Evolutionary conservation across 2,888 invertebrate species (phyloP).

Genomic region (Vesta saturnalis): DNA sequence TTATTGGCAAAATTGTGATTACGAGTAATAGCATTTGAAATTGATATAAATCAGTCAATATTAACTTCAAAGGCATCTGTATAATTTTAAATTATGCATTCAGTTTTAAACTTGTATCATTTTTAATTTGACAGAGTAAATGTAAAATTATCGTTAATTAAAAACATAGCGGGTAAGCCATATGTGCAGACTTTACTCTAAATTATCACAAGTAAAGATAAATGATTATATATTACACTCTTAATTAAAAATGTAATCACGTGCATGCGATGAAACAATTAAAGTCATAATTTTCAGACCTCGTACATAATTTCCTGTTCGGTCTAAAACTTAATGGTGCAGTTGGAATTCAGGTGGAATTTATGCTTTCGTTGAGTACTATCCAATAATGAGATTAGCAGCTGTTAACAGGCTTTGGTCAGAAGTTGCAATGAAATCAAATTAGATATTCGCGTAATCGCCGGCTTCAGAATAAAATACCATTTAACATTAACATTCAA

Average conservation of each 20-base stretch:
- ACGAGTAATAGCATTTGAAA: too few relatives aligned
- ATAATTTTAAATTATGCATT: too few relatives aligned
- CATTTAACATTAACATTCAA: neutral
- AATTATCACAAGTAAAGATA: neutral
- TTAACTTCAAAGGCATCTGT: too few relatives aligned
- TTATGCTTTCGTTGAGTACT: constrained; percentile 12
- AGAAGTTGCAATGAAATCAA: constrained; percentile 10
- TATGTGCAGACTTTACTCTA: neutral
- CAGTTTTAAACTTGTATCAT: too few relatives aligned
- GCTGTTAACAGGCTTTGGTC: constrained; percentile 13
- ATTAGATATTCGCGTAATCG: constrained; percentile 9
- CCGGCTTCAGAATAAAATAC: neutral
- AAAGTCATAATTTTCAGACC: constrained; percentile 13
- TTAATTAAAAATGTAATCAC: constrained; percentile 15
- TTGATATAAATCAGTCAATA: too few relatives aligned
- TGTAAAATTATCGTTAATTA: neutral
- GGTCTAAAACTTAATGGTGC: constrained; percentile 14
- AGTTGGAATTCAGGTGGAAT: constrained; percentile 14
- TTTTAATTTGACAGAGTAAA: too few relatives aligned
- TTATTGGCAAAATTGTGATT: too few relatives aligned
- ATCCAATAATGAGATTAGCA: constrained; percentile 14
- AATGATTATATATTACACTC: neutral
- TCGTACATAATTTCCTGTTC: constrained; percentile 13
- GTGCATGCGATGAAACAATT: constrained; percentile 14
- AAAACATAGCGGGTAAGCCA: neutral